These are phyloP conservation scores for Limenitis camilla DNA, from an alignment of 2,888 invertebrate species.

Conservation along the genomic window DNA sequence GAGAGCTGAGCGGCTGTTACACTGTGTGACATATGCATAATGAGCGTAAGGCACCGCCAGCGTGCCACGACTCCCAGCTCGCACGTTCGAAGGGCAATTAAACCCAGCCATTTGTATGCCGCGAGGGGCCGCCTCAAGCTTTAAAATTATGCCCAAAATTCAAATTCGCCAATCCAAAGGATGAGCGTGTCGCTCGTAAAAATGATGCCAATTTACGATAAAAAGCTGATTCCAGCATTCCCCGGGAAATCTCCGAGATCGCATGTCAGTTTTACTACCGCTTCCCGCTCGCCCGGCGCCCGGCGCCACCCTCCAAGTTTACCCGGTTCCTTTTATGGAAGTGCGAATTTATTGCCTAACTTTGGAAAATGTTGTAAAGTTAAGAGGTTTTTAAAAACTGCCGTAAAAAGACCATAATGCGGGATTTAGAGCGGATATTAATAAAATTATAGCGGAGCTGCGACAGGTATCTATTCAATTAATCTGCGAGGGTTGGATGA, in stretches of 20 bases:
- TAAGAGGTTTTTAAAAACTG: slow-evolving; percentile 39
- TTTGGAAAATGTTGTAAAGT: slow-evolving; percentile 34
- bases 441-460: slow-evolving; percentile 23
- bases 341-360: slow-evolving; percentile 41
- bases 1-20: not conserved
- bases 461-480: slow-evolving; percentile 30
- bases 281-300: slow-evolving; percentile 2
- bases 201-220: slow-evolving; percentile 47
- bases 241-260: slow-evolving; percentile 30
- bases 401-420: slow-evolving; percentile 29
- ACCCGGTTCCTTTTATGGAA: slow-evolving; percentile 27
- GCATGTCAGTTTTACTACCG: slow-evolving; percentile 31
- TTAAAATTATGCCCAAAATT: slow-evolving; percentile 28
- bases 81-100: slow-evolving; percentile 27
- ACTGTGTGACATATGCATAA: slow-evolving; percentile 15
- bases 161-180: slow-evolving; percentile 30
- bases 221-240: slow-evolving; percentile 38
- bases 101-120: slow-evolving; percentile 30
- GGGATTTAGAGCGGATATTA: slow-evolving; percentile 23
- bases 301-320: slow-evolving; percentile 11
- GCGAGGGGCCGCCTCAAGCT: slow-evolving; percentile 17
- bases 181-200: slow-evolving; percentile 36
- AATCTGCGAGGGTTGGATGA: slow-evolving; percentile 19
- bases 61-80: not conserved
- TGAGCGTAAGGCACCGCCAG: not conserved